These are phyloP conservation scores for Thecophora atra DNA, from an alignment of 2,888 invertebrate species.

Conservation along the genomic window DNA sequence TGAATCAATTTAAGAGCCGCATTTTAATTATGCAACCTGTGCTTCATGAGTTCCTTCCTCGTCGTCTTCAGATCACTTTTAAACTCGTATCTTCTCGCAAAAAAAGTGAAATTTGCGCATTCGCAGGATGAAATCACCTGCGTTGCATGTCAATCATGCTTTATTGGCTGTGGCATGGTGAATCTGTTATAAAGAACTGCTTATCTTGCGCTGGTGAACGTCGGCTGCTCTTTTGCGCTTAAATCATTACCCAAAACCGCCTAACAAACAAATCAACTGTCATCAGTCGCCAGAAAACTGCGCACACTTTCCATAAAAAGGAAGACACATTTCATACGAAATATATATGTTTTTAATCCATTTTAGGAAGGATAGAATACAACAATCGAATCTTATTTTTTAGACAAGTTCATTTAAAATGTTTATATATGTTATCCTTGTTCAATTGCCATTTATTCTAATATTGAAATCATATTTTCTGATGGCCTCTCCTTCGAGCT, in stretches of 20 bases:
- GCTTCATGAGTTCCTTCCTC: not conserved
- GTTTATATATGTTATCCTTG: no score
- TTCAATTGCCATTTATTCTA: no score
- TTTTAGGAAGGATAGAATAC: no score
- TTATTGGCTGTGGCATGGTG: not conserved
- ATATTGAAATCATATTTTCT: no score
- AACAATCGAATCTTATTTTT: no score
- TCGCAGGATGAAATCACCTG: not conserved
- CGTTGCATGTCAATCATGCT: slow-evolving; percentile 8
- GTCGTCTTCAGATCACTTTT: not conserved
- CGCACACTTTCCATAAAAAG: not conserved
- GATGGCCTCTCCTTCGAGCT: no score
- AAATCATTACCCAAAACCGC: not conserved
- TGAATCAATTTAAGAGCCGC: slow-evolving; percentile 19
- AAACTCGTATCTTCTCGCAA: not conserved
- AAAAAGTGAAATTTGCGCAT: slow-evolving; percentile 13
- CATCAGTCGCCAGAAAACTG: not conserved
- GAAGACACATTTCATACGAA: no score
- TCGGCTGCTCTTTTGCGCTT: not conserved
- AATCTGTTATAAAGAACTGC: not conserved
- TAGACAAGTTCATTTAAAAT: no score
- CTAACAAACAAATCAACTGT: no score
- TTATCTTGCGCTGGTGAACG: not conserved
- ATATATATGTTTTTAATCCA: no score
- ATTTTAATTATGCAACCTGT: slow-evolving; percentile 15